phyloP scores from a whole-genome alignment of 1,140 invertebrate genomes.

The Platyscapa corneri region DNA sequence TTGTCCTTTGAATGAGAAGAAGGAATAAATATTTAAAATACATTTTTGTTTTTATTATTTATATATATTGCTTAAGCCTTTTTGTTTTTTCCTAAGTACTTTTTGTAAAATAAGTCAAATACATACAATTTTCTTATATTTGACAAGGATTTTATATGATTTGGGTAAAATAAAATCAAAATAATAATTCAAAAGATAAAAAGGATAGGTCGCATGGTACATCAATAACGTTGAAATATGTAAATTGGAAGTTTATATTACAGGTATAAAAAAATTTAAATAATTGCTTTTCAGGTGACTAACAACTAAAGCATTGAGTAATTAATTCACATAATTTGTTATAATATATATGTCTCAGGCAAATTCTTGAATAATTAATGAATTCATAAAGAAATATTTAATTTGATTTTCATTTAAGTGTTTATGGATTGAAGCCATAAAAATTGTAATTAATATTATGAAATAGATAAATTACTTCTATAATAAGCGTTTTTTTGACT shows the following conservation, averaged over 20 bases:
- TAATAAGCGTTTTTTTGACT: slow-evolving; percentile 29
- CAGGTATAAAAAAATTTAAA: slow-evolving; percentile 30
- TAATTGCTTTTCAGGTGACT: slow-evolving; percentile 25
- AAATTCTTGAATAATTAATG: slow-evolving; percentile 40
- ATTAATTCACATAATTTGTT: slow-evolving; percentile 36
- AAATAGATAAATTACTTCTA: slow-evolving; percentile 40
- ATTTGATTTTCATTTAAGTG: slow-evolving; percentile 24
- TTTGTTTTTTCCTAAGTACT: slow-evolving; percentile 8
- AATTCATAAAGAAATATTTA: slow-evolving; percentile 32
- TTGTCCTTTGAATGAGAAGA: slow-evolving; percentile 73
- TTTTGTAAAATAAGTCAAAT: slow-evolving; percentile 16
- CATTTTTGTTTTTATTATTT: slow-evolving; percentile 53
- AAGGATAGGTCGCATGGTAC: not conserved
- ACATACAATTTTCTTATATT: not conserved
- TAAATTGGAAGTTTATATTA: slow-evolving; percentile 15
- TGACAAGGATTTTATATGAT: not conserved
- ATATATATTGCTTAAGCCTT: slow-evolving; percentile 31
- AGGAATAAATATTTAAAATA: slow-evolving; percentile 76
- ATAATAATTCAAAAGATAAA: not conserved
- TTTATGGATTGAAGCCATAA: slow-evolving; percentile 20
- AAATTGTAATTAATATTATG: slow-evolving; percentile 28
- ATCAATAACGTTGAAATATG: not conserved
- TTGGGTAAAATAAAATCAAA: slow-evolving; percentile 6
- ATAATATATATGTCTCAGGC: slow-evolving; percentile 31
- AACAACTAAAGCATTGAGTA: slow-evolving; percentile 33